A percentile compares a stretch with the other conserved stretches of the same genome.
Conservation (phyloP, 2,888 invertebrate species). For the Pollenia griseotomentosa region DNA sequence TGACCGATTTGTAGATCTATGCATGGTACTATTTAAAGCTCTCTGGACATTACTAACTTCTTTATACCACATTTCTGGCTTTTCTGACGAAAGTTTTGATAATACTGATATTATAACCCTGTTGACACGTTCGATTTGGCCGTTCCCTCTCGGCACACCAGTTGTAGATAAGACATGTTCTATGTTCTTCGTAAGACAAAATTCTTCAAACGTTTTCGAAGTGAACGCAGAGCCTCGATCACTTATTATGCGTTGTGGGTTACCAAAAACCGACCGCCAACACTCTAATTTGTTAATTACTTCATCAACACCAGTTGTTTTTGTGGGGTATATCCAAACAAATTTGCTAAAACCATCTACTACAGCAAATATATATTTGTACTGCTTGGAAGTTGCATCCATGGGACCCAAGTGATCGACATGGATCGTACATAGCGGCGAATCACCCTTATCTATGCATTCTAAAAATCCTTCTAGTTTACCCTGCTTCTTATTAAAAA, state of each 20-base stretch:
- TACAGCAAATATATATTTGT: slow-evolving; percentile 66
- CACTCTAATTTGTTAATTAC: slow-evolving; percentile 27
- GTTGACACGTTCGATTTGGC: slow-evolving; percentile 68
- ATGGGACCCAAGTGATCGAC: slow-evolving; percentile 67
- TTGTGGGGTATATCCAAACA: slow-evolving; percentile 60
- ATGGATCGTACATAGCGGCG: slow-evolving; percentile 74
- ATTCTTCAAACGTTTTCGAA: slow-evolving; percentile 44
- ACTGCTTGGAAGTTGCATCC: slow-evolving; percentile 73
- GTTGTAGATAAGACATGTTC: slow-evolving; percentile 52
- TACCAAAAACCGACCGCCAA: slow-evolving; percentile 46
- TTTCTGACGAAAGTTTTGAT: slow-evolving; percentile 58
- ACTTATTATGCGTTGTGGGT: slow-evolving; percentile 37
- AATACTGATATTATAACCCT: slow-evolving; percentile 45
- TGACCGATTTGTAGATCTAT: slow-evolving; percentile 49
- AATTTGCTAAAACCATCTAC: slow-evolving; percentile 60
- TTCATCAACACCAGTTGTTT: slow-evolving; percentile 31
- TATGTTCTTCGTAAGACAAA: slow-evolving; percentile 48
- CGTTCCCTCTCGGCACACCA: slow-evolving; percentile 58
- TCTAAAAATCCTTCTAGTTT: slow-evolving; percentile 72
- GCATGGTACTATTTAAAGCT: slow-evolving; percentile 43
- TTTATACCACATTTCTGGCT: slow-evolving; percentile 44
- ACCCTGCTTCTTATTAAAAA: slow-evolving; percentile 74
- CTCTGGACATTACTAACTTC: neutral
- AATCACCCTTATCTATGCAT: slow-evolving; percentile 77
- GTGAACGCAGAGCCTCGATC: slow-evolving; percentile 48